These are phyloP conservation scores for Hippoglossus hippoglossus DNA, from an alignment of 2,797 vertebrate genomes.

Conservation along the genomic window DNA sequence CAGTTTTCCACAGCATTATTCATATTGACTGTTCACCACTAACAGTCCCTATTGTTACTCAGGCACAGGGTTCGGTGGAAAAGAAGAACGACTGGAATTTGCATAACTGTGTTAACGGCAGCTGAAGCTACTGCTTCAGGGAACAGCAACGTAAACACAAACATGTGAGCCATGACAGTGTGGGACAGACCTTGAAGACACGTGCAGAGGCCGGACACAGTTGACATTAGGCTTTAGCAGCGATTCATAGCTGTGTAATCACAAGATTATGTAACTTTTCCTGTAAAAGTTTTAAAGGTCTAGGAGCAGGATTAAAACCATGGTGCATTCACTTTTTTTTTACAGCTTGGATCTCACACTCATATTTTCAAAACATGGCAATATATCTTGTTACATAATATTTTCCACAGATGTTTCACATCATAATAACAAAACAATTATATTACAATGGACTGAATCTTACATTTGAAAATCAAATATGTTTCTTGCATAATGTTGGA, in stretches of 20 bases:
- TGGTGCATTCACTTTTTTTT: not conserved
- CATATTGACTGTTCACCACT: constrained; percentile 45
- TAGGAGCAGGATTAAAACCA: constrained; percentile 34
- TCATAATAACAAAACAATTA: not conserved
- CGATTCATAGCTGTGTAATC: constrained; percentile 35
- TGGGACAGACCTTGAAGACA: constrained; percentile 25
- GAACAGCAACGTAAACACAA: constrained; percentile 43
- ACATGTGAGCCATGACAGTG: constrained; percentile 36
- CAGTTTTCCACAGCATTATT: constrained; percentile 26
- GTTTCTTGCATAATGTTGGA: constrained; percentile 34
- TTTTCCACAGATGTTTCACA: constrained; percentile 17
- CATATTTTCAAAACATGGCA: not conserved
- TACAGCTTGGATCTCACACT: not conserved
- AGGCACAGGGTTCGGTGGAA: constrained; percentile 25
- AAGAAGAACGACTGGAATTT: constrained; percentile 51
- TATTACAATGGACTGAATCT: no score
- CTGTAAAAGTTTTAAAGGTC: constrained; percentile 30
- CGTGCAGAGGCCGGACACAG: constrained; percentile 6
- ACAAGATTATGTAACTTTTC: constrained; percentile 52
- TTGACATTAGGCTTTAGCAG: constrained; percentile 19
- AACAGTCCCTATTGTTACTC: constrained; percentile 21
- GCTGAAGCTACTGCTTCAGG: constrained; percentile 11
- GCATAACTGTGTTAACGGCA: constrained; percentile 31
- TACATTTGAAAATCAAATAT: constrained; percentile 5
- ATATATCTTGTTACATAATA: constrained; percentile 20